A percentile compares a stretch with the other conserved stretches of the same genome.
Evolutionary conservation across 2,888 invertebrate species (phyloP).

Genomic region (Neelides folsomi): DNA sequence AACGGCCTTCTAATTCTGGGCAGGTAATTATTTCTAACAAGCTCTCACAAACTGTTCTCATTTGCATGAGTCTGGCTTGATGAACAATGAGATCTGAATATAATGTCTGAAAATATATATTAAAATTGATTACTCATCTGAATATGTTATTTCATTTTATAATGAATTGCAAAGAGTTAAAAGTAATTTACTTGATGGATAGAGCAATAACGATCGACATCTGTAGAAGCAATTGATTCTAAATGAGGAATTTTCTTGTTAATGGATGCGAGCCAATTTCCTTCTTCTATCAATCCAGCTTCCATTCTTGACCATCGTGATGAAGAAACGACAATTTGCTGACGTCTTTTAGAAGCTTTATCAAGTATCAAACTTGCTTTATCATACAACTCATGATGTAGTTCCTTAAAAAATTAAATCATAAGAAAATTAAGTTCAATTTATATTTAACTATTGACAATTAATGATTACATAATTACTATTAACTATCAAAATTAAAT

Average conservation of each 20-base stretch:
- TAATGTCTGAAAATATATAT: slow-evolving; percentile 44
- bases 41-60: slow-evolving; percentile 57
- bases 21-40: slow-evolving; percentile 62
- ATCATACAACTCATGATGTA: slow-evolving; percentile 64
- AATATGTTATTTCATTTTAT: not conserved
- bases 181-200: slow-evolving; percentile 47
- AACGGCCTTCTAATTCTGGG: slow-evolving; percentile 58
- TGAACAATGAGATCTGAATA: slow-evolving; percentile 66
- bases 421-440: not conserved
- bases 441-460: not conserved
- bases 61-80: slow-evolving; percentile 59
- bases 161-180: not conserved
- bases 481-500: not conserved
- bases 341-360: slow-evolving; percentile 64
- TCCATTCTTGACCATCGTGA: slow-evolving; percentile 69
- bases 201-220: slow-evolving; percentile 71
- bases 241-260: slow-evolving; percentile 71
- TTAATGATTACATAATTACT: not conserved
- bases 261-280: slow-evolving; percentile 68
- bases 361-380: slow-evolving; percentile 63
- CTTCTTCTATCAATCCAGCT: slow-evolving; percentile 68
- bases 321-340: slow-evolving; percentile 70
- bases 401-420: slow-evolving; percentile 10
- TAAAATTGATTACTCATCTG: not conserved
- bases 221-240: slow-evolving; percentile 63